Evolutionary conservation across 2,888 invertebrate genomes (phyloP).

Genomic region (Leucozona laternaria): DNA sequence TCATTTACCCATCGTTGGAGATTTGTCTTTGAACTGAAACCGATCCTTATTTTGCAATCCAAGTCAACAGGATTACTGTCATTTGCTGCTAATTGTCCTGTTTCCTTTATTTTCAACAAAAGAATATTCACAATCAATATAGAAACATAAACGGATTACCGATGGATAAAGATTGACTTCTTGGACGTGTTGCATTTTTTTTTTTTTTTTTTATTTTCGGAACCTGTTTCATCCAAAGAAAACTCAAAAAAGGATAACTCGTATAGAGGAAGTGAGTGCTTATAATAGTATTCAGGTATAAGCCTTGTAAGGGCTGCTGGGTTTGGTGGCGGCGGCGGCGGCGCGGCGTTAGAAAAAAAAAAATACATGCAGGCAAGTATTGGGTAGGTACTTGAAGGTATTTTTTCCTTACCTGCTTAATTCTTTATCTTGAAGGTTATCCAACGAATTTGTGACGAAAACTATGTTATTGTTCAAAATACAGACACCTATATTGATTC

Average conservation of each 20-base stretch:
- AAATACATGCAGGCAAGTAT: background rate
- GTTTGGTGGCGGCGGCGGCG: no score
- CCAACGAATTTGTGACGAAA: background rate
- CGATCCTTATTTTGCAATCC: background rate
- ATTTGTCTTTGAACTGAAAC: background rate
- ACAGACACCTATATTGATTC: background rate
- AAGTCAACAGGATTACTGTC: slow-evolving; percentile 66
- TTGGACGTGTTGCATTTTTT: background rate
- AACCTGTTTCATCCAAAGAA: slow-evolving; percentile 9
- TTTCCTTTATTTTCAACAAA: slow-evolving; percentile 39
- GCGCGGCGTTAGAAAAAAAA: background rate
- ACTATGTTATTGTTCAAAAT: background rate
- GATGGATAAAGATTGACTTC: slow-evolving; percentile 56
- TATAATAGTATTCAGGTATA: background rate
- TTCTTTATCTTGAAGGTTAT: background rate
- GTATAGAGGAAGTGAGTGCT: background rate
- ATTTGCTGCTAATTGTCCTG: slow-evolving; percentile 63
- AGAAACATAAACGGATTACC: slow-evolving; percentile 63
- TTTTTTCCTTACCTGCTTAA: background rate
- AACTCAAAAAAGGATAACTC: background rate
- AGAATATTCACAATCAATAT: slow-evolving; percentile 37
- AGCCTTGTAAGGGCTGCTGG: background rate
- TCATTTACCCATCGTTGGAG: background rate
- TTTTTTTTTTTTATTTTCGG: background rate
- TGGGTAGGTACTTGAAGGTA: background rate